Base-by-base conservation (phyloP, 2,797 vertebrate genomes). In the Anisognathus igniventris region DNA sequence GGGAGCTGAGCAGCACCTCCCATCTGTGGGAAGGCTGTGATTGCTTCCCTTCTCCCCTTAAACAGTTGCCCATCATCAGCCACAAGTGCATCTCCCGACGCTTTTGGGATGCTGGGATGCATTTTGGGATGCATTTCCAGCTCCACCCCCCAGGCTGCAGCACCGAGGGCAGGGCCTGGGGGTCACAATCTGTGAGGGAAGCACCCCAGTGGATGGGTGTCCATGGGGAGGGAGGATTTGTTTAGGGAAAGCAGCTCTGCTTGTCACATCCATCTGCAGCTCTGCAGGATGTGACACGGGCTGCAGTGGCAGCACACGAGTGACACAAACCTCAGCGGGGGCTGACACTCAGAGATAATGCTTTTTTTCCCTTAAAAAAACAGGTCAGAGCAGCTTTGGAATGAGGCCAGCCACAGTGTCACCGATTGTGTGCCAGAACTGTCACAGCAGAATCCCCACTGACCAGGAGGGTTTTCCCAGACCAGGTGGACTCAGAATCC, bases 31-130 rank as follows among this genome's bases (percentile, higher is more conserved):
- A 67, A 75, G 51, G 76, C 54, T 70, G 81, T 1, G 19, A 65
- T 17, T 14, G 39, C 37, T 35, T n/a, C 2, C 1, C 33, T 64
- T 16, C 12, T 50, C 39, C 14, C 54, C 74, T 65, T 25, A 23
- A 30, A 47, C 56, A 40, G 37, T 6, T 20, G 35, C 35, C 64
- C 42, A 13, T 12, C 16, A 8, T 10, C 40, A 66, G n/a, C 80
- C 5, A 3, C 9, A 35, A 28, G 62, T 2, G 62, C 4, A 0
- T 17, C 56, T 28, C 1, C 5, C 0, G 0, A 6, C 22, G 42
- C 8, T 54, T 48, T 20, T 0, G 22, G 70, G 61, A 51, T 28
- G 47, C 60, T 0, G n/a, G 2, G 25, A 66, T 33, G 73, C 33
- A 25, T 19, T 58, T 19, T 0, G 22, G 68, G 60, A 47, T 31